Conservation (phyloP, 1,140 invertebrate genomes). For the Drosophila repletoides region DNA sequence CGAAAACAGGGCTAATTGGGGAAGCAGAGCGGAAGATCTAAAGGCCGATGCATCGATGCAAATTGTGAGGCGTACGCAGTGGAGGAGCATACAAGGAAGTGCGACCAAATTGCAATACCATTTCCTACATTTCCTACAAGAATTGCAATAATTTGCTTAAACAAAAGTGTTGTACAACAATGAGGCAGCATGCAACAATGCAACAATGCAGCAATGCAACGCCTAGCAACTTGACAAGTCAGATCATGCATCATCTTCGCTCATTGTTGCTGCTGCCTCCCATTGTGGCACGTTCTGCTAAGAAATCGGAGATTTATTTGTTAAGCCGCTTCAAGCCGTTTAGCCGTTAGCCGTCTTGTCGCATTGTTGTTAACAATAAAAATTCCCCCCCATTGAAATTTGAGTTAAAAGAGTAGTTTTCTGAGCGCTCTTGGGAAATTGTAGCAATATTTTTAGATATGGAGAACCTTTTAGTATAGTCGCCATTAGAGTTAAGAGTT, state of each 20-base stretch:
- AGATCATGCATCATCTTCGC: slow-evolving; percentile 25
- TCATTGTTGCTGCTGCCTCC: slow-evolving; percentile 14
- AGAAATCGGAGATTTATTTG: slow-evolving; percentile 60
- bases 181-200: slow-evolving; percentile 37
- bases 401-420: no score
- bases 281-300: slow-evolving; percentile 61
- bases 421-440: no score
- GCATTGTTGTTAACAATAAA: slow-evolving; percentile 43
- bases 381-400: no score
- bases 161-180: slow-evolving; percentile 61
- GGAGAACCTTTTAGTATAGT: no score
- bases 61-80: slow-evolving; percentile 17
- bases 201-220: slow-evolving; percentile 18
- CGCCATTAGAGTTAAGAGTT: slow-evolving; percentile 3
- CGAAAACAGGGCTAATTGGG: slow-evolving; percentile 22
- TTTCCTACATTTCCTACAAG: slow-evolving; percentile 31
- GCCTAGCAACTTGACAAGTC: slow-evolving; percentile 28
- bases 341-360: slow-evolving; percentile 15
- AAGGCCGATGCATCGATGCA: not conserved
- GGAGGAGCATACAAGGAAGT: slow-evolving; percentile 32
- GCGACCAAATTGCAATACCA: slow-evolving; percentile 19
- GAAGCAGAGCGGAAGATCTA: not conserved
- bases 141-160: slow-evolving; percentile 66
- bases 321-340: slow-evolving; percentile 29
- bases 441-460: no score